Base-by-base conservation (phyloP, 1,140 invertebrate genomes). In the Microplitis demolitor region DNA sequence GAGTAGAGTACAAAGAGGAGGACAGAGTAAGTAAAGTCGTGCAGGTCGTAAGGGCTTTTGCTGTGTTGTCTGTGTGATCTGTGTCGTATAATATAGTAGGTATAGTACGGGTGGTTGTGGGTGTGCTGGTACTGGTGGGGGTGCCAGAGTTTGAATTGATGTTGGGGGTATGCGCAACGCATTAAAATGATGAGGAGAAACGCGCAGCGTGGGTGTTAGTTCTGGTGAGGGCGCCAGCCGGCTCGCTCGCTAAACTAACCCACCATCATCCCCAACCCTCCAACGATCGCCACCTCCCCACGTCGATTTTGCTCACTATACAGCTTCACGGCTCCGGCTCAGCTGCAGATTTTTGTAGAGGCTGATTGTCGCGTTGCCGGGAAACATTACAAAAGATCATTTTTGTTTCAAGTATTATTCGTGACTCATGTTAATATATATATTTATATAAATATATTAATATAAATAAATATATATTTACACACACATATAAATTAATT, bases 181-280 rank as follows among this genome's bases (percentile, higher is more conserved):
- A 79, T 82, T 79, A 78, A 79, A 83, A 80, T 76, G 77, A 75
- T 78, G 78, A 78, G 71, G 77, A 71, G 77, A 70, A 73, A 74
- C 82, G 84, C 84, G 84, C 83, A 85, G 83, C 83, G 83, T 85
- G 83, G 83, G 84, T 84, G 83, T 85, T 84, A 86, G 83, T 86
- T 84, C 83, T 82, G 80, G 83, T 83, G 83, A 84, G 83, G 84
- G 83, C 84, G 84, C 84, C 83, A 86, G 83, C 82, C 84, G 81
- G 83, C 82, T 84, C 83, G 79, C 83, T 82, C 71, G 77, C 78
- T 80, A 77, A 83, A 82, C 78, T 84, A 80, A 81, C 78, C 79
- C 80, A 79, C 78, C 62, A 71, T 70, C 68, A 76, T 74, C 64
- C 66, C 72, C 64, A 61, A 69, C 67, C 73, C 69, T 68, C 62